Evolutionary conservation across 2,113 vertebrate genomes (phyloP), one percentile per base, ranked within the genome.

Genomic region (Marcusenius ussheri): DNA sequence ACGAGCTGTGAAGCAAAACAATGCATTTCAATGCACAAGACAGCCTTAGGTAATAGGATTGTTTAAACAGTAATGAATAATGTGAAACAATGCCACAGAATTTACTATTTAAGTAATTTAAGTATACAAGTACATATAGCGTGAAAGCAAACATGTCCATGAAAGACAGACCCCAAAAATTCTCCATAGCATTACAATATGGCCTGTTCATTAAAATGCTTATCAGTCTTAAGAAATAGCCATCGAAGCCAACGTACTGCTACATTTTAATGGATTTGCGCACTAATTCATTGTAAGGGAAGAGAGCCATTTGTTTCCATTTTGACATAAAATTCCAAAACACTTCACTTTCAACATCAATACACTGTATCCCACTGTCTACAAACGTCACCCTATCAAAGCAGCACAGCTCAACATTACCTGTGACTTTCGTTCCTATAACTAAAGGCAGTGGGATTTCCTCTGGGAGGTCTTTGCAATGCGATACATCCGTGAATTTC

Each of bases 391-490:
- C 51, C 13, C 58, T 88, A 88, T 39, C 45, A 84, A 47, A 84
- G 21, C 10, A n/a, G 50, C 27, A 31, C 27, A 39, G 50, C 47
- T 31, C 27, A 87, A 21, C 13, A 1, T 7, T 93, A 99, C 98
- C 98, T 89, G 98, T 99, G 93, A 99, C 98, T 97, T 99, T 99
- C 90, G 98, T 99, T 95, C 98, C 98, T 93, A 99, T 99, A 92
- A 99, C 98, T 93, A 99, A 95, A 0, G 98, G 98, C 62, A 99
- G 93, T 31, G 98, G 98, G 92, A 99, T 99, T 95, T 99, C 98
- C 89, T 99, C 98, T 31, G 98, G 98, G 91, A 99, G 97, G 92
- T 99, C 98, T 96, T 99, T 99, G 95, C 98, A 99, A 87, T 97
- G 96, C 1, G 98, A 98, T 90, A 99, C 95, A 84, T 99, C 98